Conservation (phyloP, 2,888 invertebrate species). For the Orchesella flavescens region DNA sequence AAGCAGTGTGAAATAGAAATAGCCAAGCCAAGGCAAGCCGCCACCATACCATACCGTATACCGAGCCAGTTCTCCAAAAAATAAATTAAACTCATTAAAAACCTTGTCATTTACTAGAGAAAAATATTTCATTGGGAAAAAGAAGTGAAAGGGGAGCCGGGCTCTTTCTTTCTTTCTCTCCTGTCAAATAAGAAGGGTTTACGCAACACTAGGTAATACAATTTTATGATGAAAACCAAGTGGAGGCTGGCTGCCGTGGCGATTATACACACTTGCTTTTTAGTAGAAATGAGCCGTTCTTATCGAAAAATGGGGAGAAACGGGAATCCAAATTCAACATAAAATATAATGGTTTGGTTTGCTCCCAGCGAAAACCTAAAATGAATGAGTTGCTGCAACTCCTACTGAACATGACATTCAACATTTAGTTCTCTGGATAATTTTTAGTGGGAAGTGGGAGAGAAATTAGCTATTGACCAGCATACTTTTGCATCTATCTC, state of each 20-base stretch:
- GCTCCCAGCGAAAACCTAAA: too few species aligned
- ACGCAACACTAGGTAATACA: slow-evolving; percentile 60
- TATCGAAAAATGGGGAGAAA: too few species aligned
- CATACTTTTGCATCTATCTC: too few species aligned
- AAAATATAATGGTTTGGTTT: too few species aligned
- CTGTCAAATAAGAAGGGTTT: slow-evolving; percentile 49
- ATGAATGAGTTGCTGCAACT: too few species aligned
- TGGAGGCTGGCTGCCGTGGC: not conserved
- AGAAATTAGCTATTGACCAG: too few species aligned
- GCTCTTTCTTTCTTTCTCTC: too few species aligned
- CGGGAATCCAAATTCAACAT: too few species aligned
- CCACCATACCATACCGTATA: slow-evolving; percentile 51
- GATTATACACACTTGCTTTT: not conserved
- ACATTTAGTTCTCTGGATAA: too few species aligned
- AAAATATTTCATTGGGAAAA: slow-evolving; percentile 26
- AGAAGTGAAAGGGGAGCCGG: not conserved
- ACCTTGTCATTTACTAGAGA: slow-evolving; percentile 59
- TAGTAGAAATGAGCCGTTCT: slow-evolving; percentile 15
- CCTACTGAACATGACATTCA: too few species aligned
- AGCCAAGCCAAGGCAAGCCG: slow-evolving; percentile 7
- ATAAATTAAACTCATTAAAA: slow-evolving; percentile 65
- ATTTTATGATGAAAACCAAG: not conserved
- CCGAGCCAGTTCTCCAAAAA: slow-evolving; percentile 59
- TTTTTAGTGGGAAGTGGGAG: too few species aligned
- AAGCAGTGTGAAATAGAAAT: slow-evolving; percentile 15